Evolutionary conservation across 2,797 vertebrate genomes (phyloP).

Genomic region (Parambassis ranga): DNA sequence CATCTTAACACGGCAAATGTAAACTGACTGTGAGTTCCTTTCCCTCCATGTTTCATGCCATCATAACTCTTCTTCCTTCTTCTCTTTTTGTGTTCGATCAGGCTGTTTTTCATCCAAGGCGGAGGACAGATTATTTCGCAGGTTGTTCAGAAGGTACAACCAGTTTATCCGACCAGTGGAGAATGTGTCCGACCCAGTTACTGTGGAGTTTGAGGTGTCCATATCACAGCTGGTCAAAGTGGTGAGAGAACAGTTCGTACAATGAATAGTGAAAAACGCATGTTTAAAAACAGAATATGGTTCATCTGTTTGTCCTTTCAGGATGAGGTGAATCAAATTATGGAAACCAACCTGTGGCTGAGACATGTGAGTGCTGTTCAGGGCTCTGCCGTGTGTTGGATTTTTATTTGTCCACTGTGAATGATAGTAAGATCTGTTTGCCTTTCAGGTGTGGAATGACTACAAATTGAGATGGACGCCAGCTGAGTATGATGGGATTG

Average conservation of each 20-base stretch:
- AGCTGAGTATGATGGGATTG: conserved; percentile 87
- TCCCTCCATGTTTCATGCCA: background rate
- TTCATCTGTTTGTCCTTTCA: conserved; percentile 54
- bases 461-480: conserved; percentile 91
- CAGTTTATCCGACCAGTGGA: conserved; percentile 92
- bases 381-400: too few relatives aligned
- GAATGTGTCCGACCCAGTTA: conserved; percentile 93
- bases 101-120: conserved; percentile 79
- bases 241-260: conserved; percentile 77
- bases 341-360: conserved; percentile 98
- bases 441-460: conserved; percentile 91
- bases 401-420: background rate
- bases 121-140: conserved; percentile 88
- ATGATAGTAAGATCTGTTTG: background rate
- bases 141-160: conserved; percentile 89
- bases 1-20: background rate
- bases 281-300: too few relatives aligned
- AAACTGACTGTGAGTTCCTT: background rate
- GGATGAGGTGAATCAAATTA: conserved; percentile 99
- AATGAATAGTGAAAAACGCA: too few relatives aligned
- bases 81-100: conserved; percentile 46
- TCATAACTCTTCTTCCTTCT: background rate
- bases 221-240: conserved; percentile 95
- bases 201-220: conserved; percentile 90
- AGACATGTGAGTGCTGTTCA: conserved; percentile 86